Evolutionary conservation across 2,113 vertebrate species (phyloP), one percentile per base, ranked within the genome.

Genomic region (Geococcyx californianus): DNA sequence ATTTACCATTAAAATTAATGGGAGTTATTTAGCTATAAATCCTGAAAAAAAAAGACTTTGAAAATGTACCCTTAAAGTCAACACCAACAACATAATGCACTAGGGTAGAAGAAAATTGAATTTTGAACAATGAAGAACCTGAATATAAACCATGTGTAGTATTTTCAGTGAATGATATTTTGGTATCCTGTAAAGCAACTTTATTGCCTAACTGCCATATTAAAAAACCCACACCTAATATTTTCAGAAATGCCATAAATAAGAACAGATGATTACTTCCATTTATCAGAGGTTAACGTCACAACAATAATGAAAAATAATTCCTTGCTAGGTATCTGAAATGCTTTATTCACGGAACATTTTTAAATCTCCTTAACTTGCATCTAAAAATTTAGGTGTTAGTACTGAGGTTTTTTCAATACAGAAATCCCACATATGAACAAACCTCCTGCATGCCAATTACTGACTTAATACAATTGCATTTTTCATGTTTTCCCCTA

Each of bases 121-220:
- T 96, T 97, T 87, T 95, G 87, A 97, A 90, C 74, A 94, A 96
- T 84, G 83, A 87, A 72, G 92, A 96, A 96, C 86, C 87, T 89
- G 83, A 91, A 95, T 83, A 94, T 87, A 94, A 97, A 94, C 94
- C 96, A 95, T 91, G 93, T 95, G 93, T 95, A 96, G 84, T 73
- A 82, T 95, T 95, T 95, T 89, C 84, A 75, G 78, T 83, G 92
- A 95, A 90, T 87, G 84, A 84, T 87, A 77, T 93, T 97, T 96
- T 60, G 56, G 94, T 94, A 97, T 98, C 95, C 95, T 97, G 94
- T 98, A 97, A 97, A 96, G 97, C 89, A 98, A 97, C 70, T 93
- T 95, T 78, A 92, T 95, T 98, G 89, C 97, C 95, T 80, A 96
- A 97, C 90, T 73, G 93, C 47, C 93, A 94, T 97, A 96, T 98